Evolutionary conservation across 2,888 invertebrate species (phyloP), one percentile per base, ranked within the genome.

Genomic region (Ischnus inquisitorius): DNA sequence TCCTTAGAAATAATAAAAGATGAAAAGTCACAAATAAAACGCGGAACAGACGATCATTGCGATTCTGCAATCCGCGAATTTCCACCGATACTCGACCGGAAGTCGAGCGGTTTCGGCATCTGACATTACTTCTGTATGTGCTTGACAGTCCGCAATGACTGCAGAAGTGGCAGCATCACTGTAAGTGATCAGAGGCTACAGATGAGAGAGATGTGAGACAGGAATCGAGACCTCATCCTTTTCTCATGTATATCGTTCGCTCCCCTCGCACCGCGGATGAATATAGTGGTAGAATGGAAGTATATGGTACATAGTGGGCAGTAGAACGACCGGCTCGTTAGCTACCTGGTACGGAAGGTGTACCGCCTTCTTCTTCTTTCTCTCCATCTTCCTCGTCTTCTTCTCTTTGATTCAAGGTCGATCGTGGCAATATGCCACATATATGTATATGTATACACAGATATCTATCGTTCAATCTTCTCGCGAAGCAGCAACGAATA

Each of bases 241-340:
- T 48, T 62, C 62, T 74, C 12, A 14, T 43, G 54, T 57, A 57
- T 57, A 43, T 57, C 71, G 41, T 54, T 60, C 28, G 67, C 46
- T 68, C 28, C 41, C 16, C 16, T 25, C 16, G 57, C 16, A 22
- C 25, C 25, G 12, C 14, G 12, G 46, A 62, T 12, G 62, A 46
- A 48, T 74, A 74, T 34, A 62, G 60, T 28, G 60, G 60, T 39
- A 62, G 62, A 80, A 69, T 80, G 62, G 43, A 54, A 28, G 68
- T 22, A 75, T 68, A 48, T 62, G 41, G 62, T 39, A 34, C 39
- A 77, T 60, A 54, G 48, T 54, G 51, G 41, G 71, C 16, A 43
- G 74, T 69, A 41, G 72, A 65, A 79, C 79, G 84, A 82, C 74
- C 74, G 54, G 82, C 84, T 86, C 84, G 85, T 86, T 86, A 86